Evolutionary conservation across 2,113 vertebrate genomes (phyloP), one percentile per base, ranked within the genome.

Genomic region (Loxodonta africana): DNA sequence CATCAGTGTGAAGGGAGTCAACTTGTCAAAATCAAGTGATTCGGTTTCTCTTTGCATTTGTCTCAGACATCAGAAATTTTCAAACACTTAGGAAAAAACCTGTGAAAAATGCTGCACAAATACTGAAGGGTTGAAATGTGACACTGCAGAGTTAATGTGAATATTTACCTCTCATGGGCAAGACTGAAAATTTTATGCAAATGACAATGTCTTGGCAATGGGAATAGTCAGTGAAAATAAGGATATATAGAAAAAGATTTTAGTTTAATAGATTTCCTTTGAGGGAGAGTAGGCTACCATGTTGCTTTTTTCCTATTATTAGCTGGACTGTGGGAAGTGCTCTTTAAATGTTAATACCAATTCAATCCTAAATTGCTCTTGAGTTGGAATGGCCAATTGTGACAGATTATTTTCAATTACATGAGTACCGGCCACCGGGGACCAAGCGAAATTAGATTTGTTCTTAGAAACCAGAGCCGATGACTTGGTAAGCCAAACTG

Each of bases 381-480:
- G 23, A 94, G 81, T 73, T 60, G 84, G 90, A 96, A 88, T 90
- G 97, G 90, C 69, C 83, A 97, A 20, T 95, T 97, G 84, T 0
- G 0, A 97, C 81, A 98, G 98, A 98, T 96, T 97, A 41, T 93
- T 53, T 57, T 98, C 83, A 96, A 37, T 94, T 98, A 96, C 96
- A 93, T 96, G 96, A 98, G 85, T 86, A 81, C 62, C 74, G 96
- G 84, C 63, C 93, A 1, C 91, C 71, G 85, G 96, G 98, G 97
- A 97, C 46, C 57, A 76, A 96, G 67, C 8, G 92, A 98, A 98
- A 98, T 95, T 97, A 97, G 82, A 97, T 98, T 98, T 98, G 41
- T 82, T 73, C 80, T 95, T 96, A 94, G 97, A 98, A 98, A 94
- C 88, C 81, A 96, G 76, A 97, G 92, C 21, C 15, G 0, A 0